A percentile compares a stretch with the other conserved stretches of the same genome.
Conservation (phyloP, 2,797 vertebrate species). For the Menidia menidia region DNA sequence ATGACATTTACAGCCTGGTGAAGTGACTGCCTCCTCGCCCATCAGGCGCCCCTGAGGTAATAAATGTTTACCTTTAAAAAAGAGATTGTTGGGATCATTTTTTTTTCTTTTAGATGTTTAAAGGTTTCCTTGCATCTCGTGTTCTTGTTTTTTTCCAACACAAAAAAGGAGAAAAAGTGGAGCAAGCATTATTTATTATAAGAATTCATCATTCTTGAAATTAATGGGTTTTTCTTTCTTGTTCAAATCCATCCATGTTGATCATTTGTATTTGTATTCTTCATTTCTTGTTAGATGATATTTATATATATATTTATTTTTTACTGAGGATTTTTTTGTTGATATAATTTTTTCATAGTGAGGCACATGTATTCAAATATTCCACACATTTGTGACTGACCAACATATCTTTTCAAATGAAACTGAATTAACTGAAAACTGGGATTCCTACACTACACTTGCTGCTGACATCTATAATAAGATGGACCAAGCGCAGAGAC, state of each 20-base stretch:
- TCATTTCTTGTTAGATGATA: too few species aligned
- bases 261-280: too few species aligned
- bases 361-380: too few species aligned
- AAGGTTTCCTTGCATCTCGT: constrained; percentile 48
- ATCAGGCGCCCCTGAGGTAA: constrained; percentile 93
- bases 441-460: background rate
- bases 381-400: background rate
- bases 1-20: constrained; percentile 97
- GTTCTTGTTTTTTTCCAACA: constrained; percentile 83
- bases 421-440: background rate
- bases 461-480: background rate
- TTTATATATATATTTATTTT: too few species aligned
- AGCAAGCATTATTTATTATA: constrained; percentile 43
- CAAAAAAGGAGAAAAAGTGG: background rate
- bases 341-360: too few species aligned
- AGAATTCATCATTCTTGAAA: background rate
- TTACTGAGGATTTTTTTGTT: too few species aligned
- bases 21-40: constrained; percentile 91
- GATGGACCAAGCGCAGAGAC: too few species aligned
- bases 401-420: background rate
- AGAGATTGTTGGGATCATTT: constrained; percentile 65
- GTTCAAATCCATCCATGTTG: too few species aligned
- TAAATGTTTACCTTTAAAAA: constrained; percentile 98
- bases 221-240: background rate
- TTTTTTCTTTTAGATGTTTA: constrained; percentile 45